phyloP scores from a whole-genome alignment of 2,113 vertebrate genomes.

The Tragulus kanchil region DNA sequence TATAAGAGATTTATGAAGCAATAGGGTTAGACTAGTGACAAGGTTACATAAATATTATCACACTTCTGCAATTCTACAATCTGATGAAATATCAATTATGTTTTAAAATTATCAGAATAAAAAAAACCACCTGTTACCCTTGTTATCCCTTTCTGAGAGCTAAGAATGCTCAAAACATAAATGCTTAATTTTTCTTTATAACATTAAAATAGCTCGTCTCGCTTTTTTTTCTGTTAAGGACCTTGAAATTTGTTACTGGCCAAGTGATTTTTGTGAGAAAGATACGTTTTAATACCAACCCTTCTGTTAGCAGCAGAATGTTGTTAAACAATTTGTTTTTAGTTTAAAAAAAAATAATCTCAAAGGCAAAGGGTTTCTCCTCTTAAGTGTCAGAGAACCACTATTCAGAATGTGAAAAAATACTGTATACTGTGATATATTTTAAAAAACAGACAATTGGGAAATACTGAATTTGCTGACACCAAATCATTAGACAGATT shows the following conservation, averaged over 20 bases:
- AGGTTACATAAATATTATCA: neutral
- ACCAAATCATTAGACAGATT: neutral
- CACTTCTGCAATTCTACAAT: neutral
- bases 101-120: neutral
- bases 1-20: neutral
- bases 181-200: constrained; percentile 9
- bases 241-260: constrained; percentile 3
- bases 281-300: neutral
- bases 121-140: neutral
- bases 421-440: neutral
- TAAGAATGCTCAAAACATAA: neutral
- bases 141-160: neutral
- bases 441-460: neutral
- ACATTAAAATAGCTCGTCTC: constrained; percentile 24
- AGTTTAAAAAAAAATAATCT: neutral
- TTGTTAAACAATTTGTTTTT: neutral
- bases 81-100: neutral
- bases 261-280: neutral
- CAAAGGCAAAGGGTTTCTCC: neutral
- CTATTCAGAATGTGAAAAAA: neutral
- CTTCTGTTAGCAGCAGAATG: neutral
- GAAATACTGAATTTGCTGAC: neutral
- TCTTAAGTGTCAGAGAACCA: neutral
- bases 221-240: neutral
- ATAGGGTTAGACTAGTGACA: neutral